These are phyloP conservation scores for Sebastes fasciatus DNA, from an alignment of 2,113 vertebrate species.

Conservation along the genomic window DNA sequence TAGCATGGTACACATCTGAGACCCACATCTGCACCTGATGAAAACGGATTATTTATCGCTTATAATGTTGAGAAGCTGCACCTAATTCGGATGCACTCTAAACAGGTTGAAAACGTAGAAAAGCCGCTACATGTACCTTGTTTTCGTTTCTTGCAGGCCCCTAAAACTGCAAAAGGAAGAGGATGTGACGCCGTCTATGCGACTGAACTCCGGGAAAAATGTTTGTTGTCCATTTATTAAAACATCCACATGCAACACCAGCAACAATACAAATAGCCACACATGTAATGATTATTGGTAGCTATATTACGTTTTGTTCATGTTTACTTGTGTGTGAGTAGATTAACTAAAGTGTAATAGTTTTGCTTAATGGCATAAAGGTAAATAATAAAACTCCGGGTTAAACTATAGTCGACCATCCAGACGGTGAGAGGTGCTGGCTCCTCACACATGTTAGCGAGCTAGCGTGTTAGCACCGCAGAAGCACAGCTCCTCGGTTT, in stretches of 20 bases:
- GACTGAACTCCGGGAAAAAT: slow-evolving; percentile 53
- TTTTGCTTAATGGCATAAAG: background rate
- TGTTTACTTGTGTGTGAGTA: background rate
- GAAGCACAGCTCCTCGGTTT: background rate
- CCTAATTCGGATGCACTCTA: fast-evolving
- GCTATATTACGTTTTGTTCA: fast-evolving
- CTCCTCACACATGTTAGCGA: slow-evolving; percentile 62
- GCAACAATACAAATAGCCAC: fast-evolving
- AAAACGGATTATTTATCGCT: background rate
- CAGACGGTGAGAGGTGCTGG: slow-evolving; percentile 33
- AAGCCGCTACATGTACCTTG: slow-evolving; percentile 41
- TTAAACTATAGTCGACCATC: slow-evolving; percentile 51
- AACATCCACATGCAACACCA: background rate
- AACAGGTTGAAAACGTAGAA: background rate
- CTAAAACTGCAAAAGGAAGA: slow-evolving; percentile 71
- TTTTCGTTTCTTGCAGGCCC: slow-evolving; percentile 77
- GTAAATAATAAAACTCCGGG: slow-evolving; percentile 41
- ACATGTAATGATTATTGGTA: fast-evolving
- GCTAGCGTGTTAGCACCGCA: slow-evolving; percentile 46
- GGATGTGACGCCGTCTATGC: slow-evolving; percentile 80
- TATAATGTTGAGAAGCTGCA: background rate
- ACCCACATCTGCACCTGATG: slow-evolving; percentile 26
- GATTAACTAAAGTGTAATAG: fast-evolving
- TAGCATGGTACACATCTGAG: slow-evolving; percentile 41
- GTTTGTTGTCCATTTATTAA: slow-evolving; percentile 26